Percentiles rank a stretch among this genome's conserved stretches.
Conservation (phyloP, 37 sponge, comb jelly and placozoan species). For the Petrosia ficiformis region DNA sequence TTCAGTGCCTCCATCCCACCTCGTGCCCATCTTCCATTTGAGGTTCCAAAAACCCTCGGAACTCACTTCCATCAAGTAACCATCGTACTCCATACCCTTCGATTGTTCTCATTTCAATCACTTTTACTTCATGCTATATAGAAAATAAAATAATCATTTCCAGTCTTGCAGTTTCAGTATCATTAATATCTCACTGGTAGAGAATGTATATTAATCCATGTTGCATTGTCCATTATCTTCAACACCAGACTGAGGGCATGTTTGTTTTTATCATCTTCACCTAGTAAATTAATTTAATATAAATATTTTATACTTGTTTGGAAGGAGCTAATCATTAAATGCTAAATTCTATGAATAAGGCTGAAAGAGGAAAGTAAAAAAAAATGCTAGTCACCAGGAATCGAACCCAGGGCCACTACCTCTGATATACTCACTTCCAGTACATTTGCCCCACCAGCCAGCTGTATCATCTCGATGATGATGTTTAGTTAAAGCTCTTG, state of each 20-base stretch:
- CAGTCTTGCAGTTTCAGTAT: background rate
- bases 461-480: constrained; percentile 66
- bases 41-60: constrained; percentile 85
- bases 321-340: background rate
- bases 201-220: constrained; percentile 78
- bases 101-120: constrained; percentile 62
- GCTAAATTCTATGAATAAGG: too few species aligned
- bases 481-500: constrained; percentile 75
- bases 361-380: too few species aligned
- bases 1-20: constrained; percentile 40
- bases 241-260: constrained; percentile 43
- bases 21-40: constrained; percentile 81
- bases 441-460: constrained; percentile 75
- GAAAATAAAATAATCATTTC: background rate
- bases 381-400: too few species aligned
- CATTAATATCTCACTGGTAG: constrained; percentile 33
- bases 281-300: constrained; percentile 11
- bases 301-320: background rate
- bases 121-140: constrained; percentile 58
- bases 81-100: constrained; percentile 82
- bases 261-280: constrained; percentile 64
- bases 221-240: constrained; percentile 42
- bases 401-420: background rate
- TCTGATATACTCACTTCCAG: constrained; percentile 49
- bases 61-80: constrained; percentile 71